phyloP scores from a whole-genome alignment of 2,888 invertebrate species.

The Campoletis raptor region DNA sequence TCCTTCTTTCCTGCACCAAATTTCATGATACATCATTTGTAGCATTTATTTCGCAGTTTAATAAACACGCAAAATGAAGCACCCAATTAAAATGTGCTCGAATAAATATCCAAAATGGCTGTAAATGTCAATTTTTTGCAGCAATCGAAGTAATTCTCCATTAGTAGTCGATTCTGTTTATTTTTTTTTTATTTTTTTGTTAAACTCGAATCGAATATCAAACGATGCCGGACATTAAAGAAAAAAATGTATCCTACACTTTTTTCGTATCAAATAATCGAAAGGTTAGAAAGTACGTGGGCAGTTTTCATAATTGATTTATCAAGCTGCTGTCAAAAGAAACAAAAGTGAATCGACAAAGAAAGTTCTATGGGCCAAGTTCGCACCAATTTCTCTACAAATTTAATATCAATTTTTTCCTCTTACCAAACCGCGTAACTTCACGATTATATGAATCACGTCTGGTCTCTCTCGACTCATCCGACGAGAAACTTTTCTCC shows the following conservation, averaged over 20 bases:
- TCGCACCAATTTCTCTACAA: slow-evolving; percentile 5
- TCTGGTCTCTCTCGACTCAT: slow-evolving; percentile 44
- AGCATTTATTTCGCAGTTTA: background rate
- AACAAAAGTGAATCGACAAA: background rate
- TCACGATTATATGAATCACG: slow-evolving; percentile 57
- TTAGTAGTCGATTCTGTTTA: background rate
- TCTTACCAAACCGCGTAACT: background rate
- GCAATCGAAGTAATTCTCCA: background rate
- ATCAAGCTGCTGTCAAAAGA: background rate
- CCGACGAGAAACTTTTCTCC: slow-evolving; percentile 33
- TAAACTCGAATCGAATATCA: background rate
- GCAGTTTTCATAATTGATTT: background rate
- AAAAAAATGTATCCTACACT: background rate
- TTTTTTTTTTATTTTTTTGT: background rate
- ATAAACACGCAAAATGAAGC: background rate
- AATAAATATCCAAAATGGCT: background rate
- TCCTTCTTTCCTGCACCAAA: background rate
- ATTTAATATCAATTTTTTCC: slow-evolving; percentile 5
- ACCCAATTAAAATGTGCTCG: background rate
- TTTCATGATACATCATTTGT: background rate
- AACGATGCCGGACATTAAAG: background rate
- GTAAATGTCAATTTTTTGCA: background rate
- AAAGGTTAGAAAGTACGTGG: background rate
- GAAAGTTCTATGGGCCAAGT: background rate
- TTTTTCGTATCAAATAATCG: background rate